phyloP scores from a whole-genome alignment of 30 jellyfish, hydroid and myxozoan genomes.

The Mastigias papua region DNA sequence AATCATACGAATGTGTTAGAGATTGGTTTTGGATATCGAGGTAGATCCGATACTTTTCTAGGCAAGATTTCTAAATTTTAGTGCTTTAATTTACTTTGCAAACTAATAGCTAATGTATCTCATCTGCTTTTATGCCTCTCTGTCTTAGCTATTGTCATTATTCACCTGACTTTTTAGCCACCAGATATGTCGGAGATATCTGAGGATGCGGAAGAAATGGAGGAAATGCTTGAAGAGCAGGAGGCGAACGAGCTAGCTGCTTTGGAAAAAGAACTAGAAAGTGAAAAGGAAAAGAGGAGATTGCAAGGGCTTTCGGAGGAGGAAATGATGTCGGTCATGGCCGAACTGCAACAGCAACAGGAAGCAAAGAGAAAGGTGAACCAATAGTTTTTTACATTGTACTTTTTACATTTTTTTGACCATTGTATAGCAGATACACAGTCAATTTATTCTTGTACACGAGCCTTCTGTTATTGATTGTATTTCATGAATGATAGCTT shows the following conservation, averaged over 20 bases:
- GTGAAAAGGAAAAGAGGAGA: conserved; percentile 64
- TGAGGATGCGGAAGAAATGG: conserved; percentile 78
- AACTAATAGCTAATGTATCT: too few relatives aligned
- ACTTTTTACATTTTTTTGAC: not conserved
- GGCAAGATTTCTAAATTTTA: too few relatives aligned
- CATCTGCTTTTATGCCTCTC: not conserved
- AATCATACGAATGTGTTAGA: too few relatives aligned
- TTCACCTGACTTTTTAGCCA: conserved; percentile 5
- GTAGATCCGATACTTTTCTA: too few relatives aligned
- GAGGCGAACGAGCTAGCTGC: conserved; percentile 60
- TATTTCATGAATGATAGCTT: too few relatives aligned
- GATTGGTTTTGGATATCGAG: too few relatives aligned
- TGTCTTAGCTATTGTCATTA: not conserved
- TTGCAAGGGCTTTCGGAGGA: conserved; percentile 77
- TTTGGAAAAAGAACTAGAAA: conserved; percentile 79
- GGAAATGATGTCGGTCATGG: conserved; percentile 75
- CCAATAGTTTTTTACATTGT: not conserved
- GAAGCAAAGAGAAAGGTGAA: conserved; percentile 79
- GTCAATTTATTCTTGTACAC: too few relatives aligned
- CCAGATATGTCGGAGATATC: conserved; percentile 67
- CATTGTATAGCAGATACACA: too few relatives aligned
- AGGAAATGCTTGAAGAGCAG: conserved; percentile 60
- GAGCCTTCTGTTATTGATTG: too few relatives aligned
- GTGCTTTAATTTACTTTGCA: too few relatives aligned
- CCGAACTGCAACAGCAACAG: conserved; percentile 78